Evolutionary conservation across 2,113 vertebrate genomes (phyloP).

Genomic region (Elephantulus edwardii): DNA sequence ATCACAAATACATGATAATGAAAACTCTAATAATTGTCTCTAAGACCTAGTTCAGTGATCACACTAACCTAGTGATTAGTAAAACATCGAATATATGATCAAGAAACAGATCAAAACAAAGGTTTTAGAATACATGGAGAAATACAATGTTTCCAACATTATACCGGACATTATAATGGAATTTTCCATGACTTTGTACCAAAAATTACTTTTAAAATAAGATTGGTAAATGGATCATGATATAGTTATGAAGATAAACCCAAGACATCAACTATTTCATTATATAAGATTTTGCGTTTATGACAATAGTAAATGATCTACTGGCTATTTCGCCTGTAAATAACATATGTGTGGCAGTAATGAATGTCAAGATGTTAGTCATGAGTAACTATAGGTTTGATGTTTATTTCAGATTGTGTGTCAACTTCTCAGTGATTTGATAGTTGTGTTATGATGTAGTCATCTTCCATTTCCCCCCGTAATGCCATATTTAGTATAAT

Average conservation of each 20-base stretch:
- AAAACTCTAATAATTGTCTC: neutral
- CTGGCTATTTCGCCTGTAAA: too few species aligned
- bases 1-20: neutral
- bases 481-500: neutral
- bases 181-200: constrained; percentile 15
- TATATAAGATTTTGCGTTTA: neutral
- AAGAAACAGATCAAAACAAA: neutral
- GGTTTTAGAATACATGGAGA: neutral
- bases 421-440: neutral
- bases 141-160: neutral
- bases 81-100: constrained; percentile 9
- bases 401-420: neutral
- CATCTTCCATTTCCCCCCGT: too few species aligned
- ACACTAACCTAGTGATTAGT: too few species aligned
- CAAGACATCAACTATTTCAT: neutral
- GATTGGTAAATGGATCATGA: neutral
- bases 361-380: neutral
- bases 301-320: neutral
- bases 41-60: neutral
- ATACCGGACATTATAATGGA: neutral
- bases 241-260: constrained; percentile 16
- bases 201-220: constrained; percentile 18
- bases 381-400: neutral
- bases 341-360: neutral
- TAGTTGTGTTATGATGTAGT: neutral